phyloP scores from a whole-genome alignment of 2,113 vertebrate genomes.

The Micromys minutus region DNA sequence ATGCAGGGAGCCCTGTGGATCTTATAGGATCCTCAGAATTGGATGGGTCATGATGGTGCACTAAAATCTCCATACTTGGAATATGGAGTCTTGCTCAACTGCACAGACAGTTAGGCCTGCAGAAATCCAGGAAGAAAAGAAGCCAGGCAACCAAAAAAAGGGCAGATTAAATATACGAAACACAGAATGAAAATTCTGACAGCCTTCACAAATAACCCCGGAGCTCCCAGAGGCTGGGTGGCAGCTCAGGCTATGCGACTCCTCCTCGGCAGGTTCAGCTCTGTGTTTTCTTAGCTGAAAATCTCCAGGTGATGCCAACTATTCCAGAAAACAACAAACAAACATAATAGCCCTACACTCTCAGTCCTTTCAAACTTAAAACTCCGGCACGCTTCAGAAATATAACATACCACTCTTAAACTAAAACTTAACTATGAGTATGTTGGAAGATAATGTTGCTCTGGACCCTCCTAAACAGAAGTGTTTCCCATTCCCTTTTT shows the following conservation, averaged over 20 bases:
- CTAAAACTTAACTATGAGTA: not conserved
- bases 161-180: not conserved
- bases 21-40: not conserved
- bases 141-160: too few species aligned
- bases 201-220: too few species aligned
- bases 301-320: accelerated
- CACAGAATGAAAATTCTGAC: too few species aligned
- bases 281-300: accelerated
- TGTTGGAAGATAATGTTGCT: not conserved
- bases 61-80: not conserved
- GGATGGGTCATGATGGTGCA: not conserved
- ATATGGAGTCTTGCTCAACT: not conserved
- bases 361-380: not conserved
- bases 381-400: not conserved
- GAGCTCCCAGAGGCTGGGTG: not conserved
- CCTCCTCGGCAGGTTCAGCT: accelerated
- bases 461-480: not conserved
- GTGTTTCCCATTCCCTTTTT: not conserved
- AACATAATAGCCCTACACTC: not conserved
- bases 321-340: not conserved
- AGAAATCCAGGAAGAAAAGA: not conserved
- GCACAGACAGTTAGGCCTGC: not conserved
- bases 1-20: not conserved
- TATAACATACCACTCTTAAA: not conserved
- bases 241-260: not conserved